A percentile compares a stretch with the other conserved stretches of the same genome.
Conservation (phyloP, 30 jellyfish, hydroid and myxozoan species). For the Hydra vulgaris region DNA sequence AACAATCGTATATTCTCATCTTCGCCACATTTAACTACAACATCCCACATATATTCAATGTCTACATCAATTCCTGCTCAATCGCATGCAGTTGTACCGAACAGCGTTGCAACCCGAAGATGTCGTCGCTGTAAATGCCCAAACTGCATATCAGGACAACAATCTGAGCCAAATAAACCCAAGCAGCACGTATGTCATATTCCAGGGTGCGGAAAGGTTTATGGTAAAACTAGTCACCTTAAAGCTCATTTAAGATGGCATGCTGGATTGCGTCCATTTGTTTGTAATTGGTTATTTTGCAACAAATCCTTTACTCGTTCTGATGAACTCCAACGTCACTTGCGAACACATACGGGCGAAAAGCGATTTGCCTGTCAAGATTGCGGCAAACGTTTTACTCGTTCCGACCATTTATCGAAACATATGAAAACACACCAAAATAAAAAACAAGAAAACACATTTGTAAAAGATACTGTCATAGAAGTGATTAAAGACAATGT, state of each 20-base stretch:
- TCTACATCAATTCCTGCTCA: constrained; percentile 40
- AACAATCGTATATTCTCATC: not conserved
- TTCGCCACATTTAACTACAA: not conserved
- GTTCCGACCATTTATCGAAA: constrained; percentile 95
- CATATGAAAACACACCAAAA: constrained; percentile 97
- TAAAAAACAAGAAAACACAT: constrained; percentile 39
- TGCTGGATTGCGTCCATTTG: constrained; percentile 97
- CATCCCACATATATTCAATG: constrained; percentile 22
- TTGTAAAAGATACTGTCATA: constrained; percentile 10
- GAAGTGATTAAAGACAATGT: constrained; percentile 28
- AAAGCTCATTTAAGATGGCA: constrained; percentile 99
- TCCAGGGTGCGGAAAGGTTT: constrained; percentile 97
- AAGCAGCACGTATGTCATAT: constrained; percentile 95
- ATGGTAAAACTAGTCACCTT: constrained; percentile 95
- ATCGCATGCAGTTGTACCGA: not conserved
- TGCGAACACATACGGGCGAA: constrained; percentile 98
- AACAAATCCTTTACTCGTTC: constrained; percentile 93
- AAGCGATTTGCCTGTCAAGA: constrained; percentile 94
- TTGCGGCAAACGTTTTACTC: constrained; percentile 87
- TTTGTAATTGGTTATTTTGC: constrained; percentile 95
- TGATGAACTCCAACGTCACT: constrained; percentile 95
- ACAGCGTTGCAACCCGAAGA: constrained; percentile 37
- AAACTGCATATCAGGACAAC: constrained; percentile 91
- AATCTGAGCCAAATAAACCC: constrained; percentile 91
- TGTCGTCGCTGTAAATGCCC: constrained; percentile 99